Percentiles rank a stretch among this genome's conserved stretches.
Evolutionary conservation across 2,888 invertebrate species (phyloP).

Genomic region (Ganaspis brasiliensis): DNA sequence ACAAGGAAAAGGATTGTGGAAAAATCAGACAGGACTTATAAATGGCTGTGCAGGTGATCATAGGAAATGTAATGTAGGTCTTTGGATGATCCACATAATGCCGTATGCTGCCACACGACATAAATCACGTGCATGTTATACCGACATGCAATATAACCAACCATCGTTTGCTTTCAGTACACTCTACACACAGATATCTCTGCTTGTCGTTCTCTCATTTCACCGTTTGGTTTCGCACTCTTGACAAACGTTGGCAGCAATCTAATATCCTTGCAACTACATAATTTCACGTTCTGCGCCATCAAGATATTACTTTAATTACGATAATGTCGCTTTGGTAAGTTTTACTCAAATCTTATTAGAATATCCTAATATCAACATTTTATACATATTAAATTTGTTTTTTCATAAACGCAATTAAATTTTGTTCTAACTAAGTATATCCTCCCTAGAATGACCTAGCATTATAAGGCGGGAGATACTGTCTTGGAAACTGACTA

Average conservation of each 20-base stretch:
- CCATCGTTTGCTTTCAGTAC: constrained; percentile 64
- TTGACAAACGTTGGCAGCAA: constrained; percentile 18
- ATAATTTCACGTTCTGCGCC: constrained; percentile 4
- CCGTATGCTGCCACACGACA: constrained; percentile 67
- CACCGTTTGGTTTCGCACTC: constrained; percentile 13
- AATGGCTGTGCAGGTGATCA: constrained; percentile 65
- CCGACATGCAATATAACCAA: constrained; percentile 70
- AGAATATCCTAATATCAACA: too few relatives aligned
- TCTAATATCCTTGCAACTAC: constrained; percentile 22
- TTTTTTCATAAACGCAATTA: too few relatives aligned
- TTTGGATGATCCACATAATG: constrained; percentile 71
- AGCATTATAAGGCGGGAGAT: too few relatives aligned
- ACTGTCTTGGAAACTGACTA: too few relatives aligned
- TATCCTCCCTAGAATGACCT: too few relatives aligned
- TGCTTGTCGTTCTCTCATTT: constrained; percentile 40
- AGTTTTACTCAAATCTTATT: not conserved
- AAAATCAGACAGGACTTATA: constrained; percentile 16
- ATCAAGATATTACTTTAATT: constrained; percentile 10
- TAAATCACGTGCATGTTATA: constrained; percentile 69
- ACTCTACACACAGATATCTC: constrained; percentile 37
- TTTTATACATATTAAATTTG: too few relatives aligned
- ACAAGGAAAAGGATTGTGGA: not conserved
- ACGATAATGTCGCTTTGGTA: not conserved
- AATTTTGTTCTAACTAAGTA: too few relatives aligned
- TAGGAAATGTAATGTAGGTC: constrained; percentile 60